Conservation (phyloP, 2,797 vertebrate genomes). For the Prionace glauca region DNA sequence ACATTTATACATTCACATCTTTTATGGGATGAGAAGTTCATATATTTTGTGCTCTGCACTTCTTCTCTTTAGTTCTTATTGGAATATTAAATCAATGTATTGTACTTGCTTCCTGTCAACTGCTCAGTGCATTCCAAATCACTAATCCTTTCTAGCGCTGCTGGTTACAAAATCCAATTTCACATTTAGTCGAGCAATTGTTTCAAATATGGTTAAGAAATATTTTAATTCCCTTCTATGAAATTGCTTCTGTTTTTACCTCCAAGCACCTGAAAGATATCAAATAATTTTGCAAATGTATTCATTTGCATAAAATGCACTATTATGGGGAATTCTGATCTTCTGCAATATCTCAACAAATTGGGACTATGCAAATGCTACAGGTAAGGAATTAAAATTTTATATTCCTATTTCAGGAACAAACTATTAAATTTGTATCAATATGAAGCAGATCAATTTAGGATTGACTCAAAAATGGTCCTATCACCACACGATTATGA, state of each 20-base stretch:
- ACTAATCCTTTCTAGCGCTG: background rate
- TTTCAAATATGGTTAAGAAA: background rate
- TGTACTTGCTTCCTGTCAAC: background rate
- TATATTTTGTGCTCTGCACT: too few relatives aligned
- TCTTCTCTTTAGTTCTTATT: background rate
- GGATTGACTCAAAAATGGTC: background rate
- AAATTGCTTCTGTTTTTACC: constrained; percentile 6
- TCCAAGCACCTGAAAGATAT: background rate
- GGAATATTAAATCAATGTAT: background rate
- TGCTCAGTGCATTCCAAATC: background rate
- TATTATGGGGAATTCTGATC: background rate
- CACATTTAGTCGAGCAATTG: background rate
- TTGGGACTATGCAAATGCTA: background rate
- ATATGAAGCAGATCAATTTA: background rate
- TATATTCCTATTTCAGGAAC: background rate
- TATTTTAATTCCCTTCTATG: background rate
- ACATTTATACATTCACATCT: background rate
- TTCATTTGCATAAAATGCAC: background rate
- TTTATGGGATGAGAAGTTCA: background rate
- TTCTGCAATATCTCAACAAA: background rate
- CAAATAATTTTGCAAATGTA: background rate
- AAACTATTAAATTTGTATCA: background rate
- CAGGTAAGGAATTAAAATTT: background rate
- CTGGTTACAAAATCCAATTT: background rate
- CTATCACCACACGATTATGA: background rate